These are phyloP conservation scores for Calyptomena viridis DNA, from an alignment of 2,113 vertebrate genomes.

Conservation along the genomic window DNA sequence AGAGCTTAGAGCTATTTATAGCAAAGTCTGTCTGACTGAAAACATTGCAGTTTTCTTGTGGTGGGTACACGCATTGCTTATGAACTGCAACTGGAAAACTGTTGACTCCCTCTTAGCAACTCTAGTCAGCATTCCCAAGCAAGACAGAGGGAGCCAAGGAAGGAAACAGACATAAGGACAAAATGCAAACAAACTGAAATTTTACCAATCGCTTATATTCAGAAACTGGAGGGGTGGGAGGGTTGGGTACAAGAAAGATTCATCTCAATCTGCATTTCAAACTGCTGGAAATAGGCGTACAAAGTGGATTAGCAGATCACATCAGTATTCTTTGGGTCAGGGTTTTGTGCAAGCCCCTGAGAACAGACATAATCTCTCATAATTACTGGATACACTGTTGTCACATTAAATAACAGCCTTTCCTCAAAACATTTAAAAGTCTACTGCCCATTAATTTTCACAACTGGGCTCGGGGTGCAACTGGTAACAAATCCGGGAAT, in stretches of 20 bases:
- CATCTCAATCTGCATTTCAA: conserved; percentile 12
- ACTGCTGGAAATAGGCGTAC: conserved; percentile 15
- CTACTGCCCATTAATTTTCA: neutral
- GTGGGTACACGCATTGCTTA: neutral
- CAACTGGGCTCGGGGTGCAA: neutral
- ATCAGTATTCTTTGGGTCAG: neutral
- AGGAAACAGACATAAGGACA: conserved; percentile 52
- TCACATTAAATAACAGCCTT: neutral
- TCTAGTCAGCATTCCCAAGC: conserved; percentile 26
- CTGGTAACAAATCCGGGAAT: neutral
- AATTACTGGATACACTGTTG: neutral
- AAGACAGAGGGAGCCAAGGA: neutral
- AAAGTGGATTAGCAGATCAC: conserved; percentile 8
- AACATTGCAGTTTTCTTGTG: conserved; percentile 41
- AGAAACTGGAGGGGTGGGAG: neutral
- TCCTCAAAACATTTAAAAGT: neutral
- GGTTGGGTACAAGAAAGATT: neutral
- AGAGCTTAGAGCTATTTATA: conserved; percentile 53
- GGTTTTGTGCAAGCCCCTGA: neutral
- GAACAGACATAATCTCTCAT: neutral
- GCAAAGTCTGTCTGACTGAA: conserved; percentile 21
- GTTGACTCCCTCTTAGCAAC: conserved; percentile 15
- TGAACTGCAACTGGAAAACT: conserved; percentile 31
- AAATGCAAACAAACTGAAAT: conserved; percentile 53
- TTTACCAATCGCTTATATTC: conserved; percentile 17